Conservation (phyloP, 2,113 vertebrate species). For the Dasyurus viverrinus region DNA sequence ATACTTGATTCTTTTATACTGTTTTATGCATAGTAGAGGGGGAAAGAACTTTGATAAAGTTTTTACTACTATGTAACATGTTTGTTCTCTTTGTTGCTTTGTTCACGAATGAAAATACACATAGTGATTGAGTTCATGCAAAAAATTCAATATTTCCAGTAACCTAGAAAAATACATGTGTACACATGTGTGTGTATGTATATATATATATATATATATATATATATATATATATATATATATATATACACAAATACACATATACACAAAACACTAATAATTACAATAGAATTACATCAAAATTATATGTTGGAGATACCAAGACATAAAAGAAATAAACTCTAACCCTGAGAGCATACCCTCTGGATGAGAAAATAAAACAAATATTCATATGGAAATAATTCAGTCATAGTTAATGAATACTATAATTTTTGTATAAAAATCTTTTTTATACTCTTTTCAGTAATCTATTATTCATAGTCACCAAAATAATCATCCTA, state of each 20-base stretch:
- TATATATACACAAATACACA: too few species aligned
- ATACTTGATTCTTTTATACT: background rate
- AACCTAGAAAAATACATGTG: background rate
- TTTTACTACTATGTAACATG: background rate
- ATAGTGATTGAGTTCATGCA: background rate
- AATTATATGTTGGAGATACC: background rate
- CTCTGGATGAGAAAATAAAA: background rate
- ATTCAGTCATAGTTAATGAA: background rate
- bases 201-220: background rate
- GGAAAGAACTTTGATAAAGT: background rate
- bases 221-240: background rate
- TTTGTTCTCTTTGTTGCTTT: background rate
- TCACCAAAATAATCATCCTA: background rate
- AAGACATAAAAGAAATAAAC: background rate
- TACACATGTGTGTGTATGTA: background rate
- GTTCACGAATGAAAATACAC: background rate
- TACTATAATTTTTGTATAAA: background rate
- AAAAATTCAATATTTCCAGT: background rate
- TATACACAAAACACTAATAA: background rate
- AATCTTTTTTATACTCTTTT: background rate
- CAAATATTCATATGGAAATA: background rate
- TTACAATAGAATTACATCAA: background rate
- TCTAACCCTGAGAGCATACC: background rate
- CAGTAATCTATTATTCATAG: background rate
- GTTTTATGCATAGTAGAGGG: background rate